A percentile compares a stretch with the other conserved stretches of the same genome.
Conservation (phyloP, 2,888 invertebrate genomes). For the Protophormia terraenovae region DNA sequence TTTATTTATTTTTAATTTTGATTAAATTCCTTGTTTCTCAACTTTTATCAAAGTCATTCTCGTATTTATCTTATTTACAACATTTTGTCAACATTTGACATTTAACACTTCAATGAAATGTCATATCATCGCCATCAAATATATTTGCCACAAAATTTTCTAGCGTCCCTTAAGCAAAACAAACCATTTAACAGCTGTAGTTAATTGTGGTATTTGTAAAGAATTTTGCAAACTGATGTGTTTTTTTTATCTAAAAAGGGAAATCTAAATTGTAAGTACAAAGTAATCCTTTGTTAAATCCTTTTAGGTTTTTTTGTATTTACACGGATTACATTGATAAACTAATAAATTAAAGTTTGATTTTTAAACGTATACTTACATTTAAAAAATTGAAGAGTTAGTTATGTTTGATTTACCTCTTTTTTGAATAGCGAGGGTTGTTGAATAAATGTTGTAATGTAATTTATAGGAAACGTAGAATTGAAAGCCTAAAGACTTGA, state of each 20-base stretch:
- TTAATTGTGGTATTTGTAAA: not conserved
- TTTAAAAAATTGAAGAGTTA: not conserved
- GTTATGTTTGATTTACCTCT: not conserved
- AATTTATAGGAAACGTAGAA: too few relatives aligned
- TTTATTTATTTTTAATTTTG: not conserved
- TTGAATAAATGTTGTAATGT: too few relatives aligned
- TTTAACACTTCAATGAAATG: not conserved
- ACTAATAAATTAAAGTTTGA: constrained; percentile 40
- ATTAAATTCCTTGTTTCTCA: too few relatives aligned
- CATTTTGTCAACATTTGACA: not conserved
- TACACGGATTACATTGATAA: constrained; percentile 38
- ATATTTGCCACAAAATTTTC: not conserved
- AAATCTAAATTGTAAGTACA: not conserved
- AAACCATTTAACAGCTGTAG: not conserved
- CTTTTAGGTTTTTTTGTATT: not conserved
- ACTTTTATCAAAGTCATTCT: not conserved
- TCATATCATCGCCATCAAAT: not conserved
- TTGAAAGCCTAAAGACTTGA: too few relatives aligned
- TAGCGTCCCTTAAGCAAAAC: not conserved
- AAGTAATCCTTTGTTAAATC: not conserved
- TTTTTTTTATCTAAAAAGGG: not conserved
- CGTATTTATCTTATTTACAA: not conserved
- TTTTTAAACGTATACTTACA: constrained; percentile 1
- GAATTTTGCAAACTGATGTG: not conserved
- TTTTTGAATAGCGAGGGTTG: not conserved